Evolutionary conservation across 1,140 invertebrate species (phyloP), one percentile per base, ranked within the genome.

Genomic region (Tetramorium alpestre): DNA sequence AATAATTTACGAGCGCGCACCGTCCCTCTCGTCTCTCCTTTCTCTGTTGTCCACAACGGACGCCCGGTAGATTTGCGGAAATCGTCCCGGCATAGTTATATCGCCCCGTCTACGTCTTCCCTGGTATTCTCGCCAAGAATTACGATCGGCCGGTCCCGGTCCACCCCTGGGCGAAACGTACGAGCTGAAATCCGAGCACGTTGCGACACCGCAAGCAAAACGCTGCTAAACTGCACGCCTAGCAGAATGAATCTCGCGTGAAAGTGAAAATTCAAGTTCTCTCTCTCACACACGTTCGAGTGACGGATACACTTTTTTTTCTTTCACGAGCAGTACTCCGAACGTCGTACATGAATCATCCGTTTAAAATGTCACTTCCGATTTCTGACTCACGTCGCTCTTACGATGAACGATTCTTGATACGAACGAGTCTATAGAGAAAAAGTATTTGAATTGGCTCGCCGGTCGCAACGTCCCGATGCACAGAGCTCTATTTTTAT

Each of bases 401-500:
- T 65, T 38, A 11, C 47, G 56, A 47, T 38, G 25, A 47, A 25
- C 7, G 64, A 33, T 86, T 47, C 49, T 38, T 49, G 81, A 87
- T 33, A n/a, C 13, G 51, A 41, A 11, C 28, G 33, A 18, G 1
- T 47, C 47, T 16, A 69, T 10, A 41, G 77, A 81, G 81, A 77
- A 87, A 86, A 88, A 81, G 77, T 85, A 84, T 76, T 89, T 81
- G 58, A 88, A 91, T 85, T 73, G 90, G 69, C 89, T 86, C 80
- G 44, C 64, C 84, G 62, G 49, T 85, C 90, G 80, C 87, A 85
- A 90, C 85, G 88, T 81, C 86, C 82, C 85, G 65, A 77, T 67
- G 89, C 88, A 86, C 92, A 49, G 89, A 93, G 94, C 94, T 95
- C 94, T 95, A 95, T 95, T 95, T 95, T 95, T 95, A 95, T 95